Percentiles rank a stretch among this genome's conserved stretches.
Evolutionary conservation across 2,888 invertebrate genomes (phyloP).

Genomic region (Byasa hedistus): DNA sequence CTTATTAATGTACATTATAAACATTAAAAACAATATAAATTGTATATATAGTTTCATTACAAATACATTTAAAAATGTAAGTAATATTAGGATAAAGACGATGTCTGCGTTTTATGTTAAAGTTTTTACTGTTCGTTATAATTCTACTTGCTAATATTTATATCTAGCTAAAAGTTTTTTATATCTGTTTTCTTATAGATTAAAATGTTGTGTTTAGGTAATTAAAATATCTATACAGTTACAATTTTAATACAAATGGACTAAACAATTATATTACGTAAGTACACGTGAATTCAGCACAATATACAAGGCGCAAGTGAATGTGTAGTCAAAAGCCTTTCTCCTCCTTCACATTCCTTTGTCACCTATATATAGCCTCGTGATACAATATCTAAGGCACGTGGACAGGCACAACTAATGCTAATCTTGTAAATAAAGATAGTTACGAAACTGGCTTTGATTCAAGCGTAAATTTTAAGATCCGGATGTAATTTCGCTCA

Average conservation of each 20-base stretch:
- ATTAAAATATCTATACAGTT: not conserved
- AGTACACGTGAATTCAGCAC: not conserved
- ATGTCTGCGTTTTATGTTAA: too few species aligned
- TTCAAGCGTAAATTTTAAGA: not conserved
- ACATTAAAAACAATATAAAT: too few species aligned
- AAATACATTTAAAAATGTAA: too few species aligned
- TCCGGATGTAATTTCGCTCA: too few species aligned
- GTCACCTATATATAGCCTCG: not conserved
- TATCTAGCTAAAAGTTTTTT: not conserved
- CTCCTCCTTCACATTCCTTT: not conserved
- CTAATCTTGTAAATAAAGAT: not conserved
- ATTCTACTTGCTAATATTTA: too few species aligned
- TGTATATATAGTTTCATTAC: too few species aligned
- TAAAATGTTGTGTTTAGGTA: not conserved
- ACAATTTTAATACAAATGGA: not conserved
- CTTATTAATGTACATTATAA: too few species aligned
- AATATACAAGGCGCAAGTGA: not conserved
- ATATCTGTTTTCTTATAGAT: too few species aligned
- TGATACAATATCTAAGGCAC: not conserved
- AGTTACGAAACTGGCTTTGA: not conserved
- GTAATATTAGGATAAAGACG: too few species aligned
- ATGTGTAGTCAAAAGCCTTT: constrained; percentile 1
- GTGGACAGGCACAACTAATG: not conserved
- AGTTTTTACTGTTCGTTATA: too few species aligned
- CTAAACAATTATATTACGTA: not conserved